Evolutionary conservation across 1,140 invertebrate species (phyloP).

Genomic region (Batillaria attramentaria): DNA sequence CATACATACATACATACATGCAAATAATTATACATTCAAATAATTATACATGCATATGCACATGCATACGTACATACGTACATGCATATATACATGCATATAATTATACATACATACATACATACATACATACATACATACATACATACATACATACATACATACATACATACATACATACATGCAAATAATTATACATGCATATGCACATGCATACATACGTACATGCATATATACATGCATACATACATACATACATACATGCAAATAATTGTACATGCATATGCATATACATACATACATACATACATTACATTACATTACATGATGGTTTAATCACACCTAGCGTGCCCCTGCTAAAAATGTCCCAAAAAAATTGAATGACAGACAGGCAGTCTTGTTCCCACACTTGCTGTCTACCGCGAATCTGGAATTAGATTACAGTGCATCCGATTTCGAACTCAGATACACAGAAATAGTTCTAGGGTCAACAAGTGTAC

Average conservation of each 20-base stretch:
- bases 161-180: constrained; percentile 9
- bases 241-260: background rate
- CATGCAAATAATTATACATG: background rate
- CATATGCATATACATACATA: background rate
- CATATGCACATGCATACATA: background rate
- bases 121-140: constrained; percentile 13
- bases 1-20: background rate
- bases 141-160: background rate
- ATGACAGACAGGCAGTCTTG: no score
- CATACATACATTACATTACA: no score
- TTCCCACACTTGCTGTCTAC: no score
- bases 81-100: background rate
- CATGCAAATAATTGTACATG: background rate
- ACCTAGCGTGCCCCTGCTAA: no score
- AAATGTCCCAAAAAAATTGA: no score
- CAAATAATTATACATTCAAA: background rate
- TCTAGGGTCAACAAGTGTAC: no score
- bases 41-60: background rate
- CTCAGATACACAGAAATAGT: no score
- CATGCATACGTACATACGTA: constrained; percentile 8
- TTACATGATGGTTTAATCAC: no score
- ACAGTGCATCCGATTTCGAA: no score
- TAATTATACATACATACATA: constrained; percentile 2
- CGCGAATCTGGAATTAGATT: no score
- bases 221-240: background rate